Percentiles rank a stretch among this genome's conserved stretches.
Evolutionary conservation across 2,113 vertebrate genomes (phyloP).

Genomic region (Bubalus kerabau): DNA sequence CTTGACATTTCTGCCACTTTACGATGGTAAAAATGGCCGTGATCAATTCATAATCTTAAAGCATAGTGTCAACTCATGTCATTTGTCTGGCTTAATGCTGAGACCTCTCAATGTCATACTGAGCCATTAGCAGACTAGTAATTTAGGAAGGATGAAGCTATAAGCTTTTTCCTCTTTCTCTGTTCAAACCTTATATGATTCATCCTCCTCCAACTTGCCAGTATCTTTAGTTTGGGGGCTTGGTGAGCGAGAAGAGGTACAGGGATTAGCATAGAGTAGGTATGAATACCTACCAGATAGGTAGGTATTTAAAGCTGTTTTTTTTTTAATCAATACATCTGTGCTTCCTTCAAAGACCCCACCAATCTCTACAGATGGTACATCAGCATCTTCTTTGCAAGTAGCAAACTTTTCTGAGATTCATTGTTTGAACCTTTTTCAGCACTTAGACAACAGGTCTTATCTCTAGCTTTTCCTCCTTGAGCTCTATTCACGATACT

Average conservation of each 20-base stretch:
- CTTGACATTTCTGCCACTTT: neutral
- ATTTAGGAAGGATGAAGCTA: neutral
- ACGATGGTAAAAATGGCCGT: neutral
- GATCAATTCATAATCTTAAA: neutral
- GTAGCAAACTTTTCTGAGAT: neutral
- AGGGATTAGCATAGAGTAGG: neutral
- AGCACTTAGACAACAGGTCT: neutral
- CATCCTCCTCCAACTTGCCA: neutral
- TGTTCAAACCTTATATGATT: neutral
- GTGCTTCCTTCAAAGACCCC: neutral
- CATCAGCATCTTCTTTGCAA: neutral
- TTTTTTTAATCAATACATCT: neutral
- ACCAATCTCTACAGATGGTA: neutral
- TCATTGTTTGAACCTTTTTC: neutral
- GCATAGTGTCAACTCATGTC: neutral
- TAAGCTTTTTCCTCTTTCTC: neutral
- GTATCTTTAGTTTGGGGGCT: neutral
- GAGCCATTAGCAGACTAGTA: neutral
- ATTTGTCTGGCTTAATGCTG: neutral
- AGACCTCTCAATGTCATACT: neutral
- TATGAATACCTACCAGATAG: neutral
- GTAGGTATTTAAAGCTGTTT: neutral
- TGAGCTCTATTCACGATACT: neutral
- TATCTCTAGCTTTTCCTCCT: neutral
- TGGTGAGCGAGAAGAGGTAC: neutral